Base-by-base conservation (phyloP, 2,113 vertebrate species). In the Conger conger region DNA sequence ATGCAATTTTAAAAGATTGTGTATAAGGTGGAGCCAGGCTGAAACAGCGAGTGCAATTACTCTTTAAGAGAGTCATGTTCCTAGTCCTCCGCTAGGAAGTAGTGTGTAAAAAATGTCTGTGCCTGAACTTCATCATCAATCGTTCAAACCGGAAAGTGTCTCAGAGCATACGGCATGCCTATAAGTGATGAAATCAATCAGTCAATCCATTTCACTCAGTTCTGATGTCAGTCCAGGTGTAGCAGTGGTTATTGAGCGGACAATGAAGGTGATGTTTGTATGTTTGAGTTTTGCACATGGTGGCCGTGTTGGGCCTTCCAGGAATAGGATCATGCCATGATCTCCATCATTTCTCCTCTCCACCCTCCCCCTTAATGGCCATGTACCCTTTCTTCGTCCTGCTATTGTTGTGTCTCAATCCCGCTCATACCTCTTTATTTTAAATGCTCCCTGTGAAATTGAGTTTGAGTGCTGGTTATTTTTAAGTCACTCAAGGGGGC, bases 361-460 rank as follows among this genome's bases (percentile, higher is more conserved):
- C 20, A 20, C 57, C n/a, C 27, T 9, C n/a, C 63, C n/a, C 9
- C 63, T 33, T 33, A 13, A n/a, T 73, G 13, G 9, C 68, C 35
- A 36, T 11, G 27, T 16, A 50, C 36, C 38, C 63, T 80, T 35
- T 30, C 42, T 80, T 79, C 77, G 82, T 85, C 82, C 27, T 40
- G 86, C 80, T 82, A 35, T 20, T 73, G 82, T 63, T 37, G 20
- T 88, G 77, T 86, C 79, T 33, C 53, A 20, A 35, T 82, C 35
- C 63, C 78, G 11, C 1, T 73, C 18, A 20, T 23, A 53, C 20
- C 83, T 42, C 45, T 82, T 78, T 45, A 81, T 68, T 36, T 54
- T 82, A 86, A 86, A 82, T 63, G 79, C 40, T 82, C 84, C 84
- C 79, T 81, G 68, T 76, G 60, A 82, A 82, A 86, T 82, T 82